These are phyloP conservation scores for Drosophila peninsularis DNA, from an alignment of 2,888 invertebrate genomes.

Conservation along the genomic window DNA sequence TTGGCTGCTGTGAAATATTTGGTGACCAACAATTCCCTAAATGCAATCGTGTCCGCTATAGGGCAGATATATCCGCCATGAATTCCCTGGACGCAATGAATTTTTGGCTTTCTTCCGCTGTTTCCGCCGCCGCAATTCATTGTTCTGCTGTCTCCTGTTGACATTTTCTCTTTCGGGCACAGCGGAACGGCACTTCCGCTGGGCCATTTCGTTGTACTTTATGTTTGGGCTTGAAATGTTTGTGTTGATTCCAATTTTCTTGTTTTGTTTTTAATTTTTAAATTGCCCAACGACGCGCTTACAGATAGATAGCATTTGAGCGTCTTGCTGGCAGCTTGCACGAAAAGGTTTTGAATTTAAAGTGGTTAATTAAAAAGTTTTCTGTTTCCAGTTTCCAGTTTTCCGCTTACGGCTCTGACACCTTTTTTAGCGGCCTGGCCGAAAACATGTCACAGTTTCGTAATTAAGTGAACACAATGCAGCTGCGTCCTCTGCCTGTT, in stretches of 20 bases:
- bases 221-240: neutral
- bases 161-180: neutral
- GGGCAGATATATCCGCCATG: constrained; percentile 7
- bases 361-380: constrained; percentile 59
- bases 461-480: constrained; percentile 55
- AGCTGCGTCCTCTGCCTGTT: constrained; percentile 42
- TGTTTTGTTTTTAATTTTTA: neutral
- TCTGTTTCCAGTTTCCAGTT: neutral
- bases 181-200: constrained; percentile 8
- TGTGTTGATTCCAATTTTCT: neutral
- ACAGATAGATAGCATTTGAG: neutral
- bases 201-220: constrained; percentile 14
- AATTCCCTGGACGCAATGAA: constrained; percentile 2
- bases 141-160: neutral
- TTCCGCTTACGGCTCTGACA: constrained; percentile 11
- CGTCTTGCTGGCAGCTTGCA: neutral
- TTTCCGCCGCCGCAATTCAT: constrained; percentile 5
- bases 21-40: constrained; percentile 6
- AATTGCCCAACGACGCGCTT: neutral
- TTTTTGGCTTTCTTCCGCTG: constrained; percentile 10
- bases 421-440: constrained; percentile 14
- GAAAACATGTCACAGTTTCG: constrained; percentile 45
- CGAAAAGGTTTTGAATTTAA: constrained; percentile 23
- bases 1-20: neutral
- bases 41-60: constrained; percentile 10